Evolutionary conservation across 2,888 invertebrate genomes (phyloP).

Genomic region (Gisinianus flammeolus): DNA sequence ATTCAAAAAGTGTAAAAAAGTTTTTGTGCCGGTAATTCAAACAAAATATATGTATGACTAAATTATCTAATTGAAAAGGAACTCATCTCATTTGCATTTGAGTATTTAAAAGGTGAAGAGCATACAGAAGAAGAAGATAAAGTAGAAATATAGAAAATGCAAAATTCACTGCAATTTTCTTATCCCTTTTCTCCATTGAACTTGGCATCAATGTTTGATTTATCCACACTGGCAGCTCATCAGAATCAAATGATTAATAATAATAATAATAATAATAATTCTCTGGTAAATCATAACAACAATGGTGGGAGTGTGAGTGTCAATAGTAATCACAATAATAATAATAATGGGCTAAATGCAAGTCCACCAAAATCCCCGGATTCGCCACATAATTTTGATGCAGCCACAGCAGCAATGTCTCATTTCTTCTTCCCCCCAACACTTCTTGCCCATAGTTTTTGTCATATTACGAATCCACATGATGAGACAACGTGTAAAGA

Average conservation of each 20-base stretch:
- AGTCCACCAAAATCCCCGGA: conserved; percentile 15
- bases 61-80: no score
- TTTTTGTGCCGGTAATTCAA: no score
- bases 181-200: conserved; percentile 38
- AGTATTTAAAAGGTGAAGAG: no score
- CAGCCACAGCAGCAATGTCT: conserved; percentile 38
- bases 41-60: no score
- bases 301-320: not conserved
- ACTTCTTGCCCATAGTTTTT: conserved; percentile 28
- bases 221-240: conserved; percentile 30
- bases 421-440: conserved; percentile 37
- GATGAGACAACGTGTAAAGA: conserved; percentile 14
- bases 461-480: conserved; percentile 18
- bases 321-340: not conserved
- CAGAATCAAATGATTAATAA: conserved; percentile 31
- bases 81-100: no score
- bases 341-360: not conserved
- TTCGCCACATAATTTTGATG: conserved; percentile 12
- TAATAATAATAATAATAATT: conserved; percentile 20
- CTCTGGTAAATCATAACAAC: conserved; percentile 5
- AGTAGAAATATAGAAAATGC: conserved; percentile 28
- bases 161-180: conserved; percentile 42
- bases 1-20: no score
- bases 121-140: no score
- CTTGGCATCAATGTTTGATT: conserved; percentile 41